Evolutionary conservation across 2,797 vertebrate genomes (phyloP).

Genomic region (Bucorvus abyssinicus): DNA sequence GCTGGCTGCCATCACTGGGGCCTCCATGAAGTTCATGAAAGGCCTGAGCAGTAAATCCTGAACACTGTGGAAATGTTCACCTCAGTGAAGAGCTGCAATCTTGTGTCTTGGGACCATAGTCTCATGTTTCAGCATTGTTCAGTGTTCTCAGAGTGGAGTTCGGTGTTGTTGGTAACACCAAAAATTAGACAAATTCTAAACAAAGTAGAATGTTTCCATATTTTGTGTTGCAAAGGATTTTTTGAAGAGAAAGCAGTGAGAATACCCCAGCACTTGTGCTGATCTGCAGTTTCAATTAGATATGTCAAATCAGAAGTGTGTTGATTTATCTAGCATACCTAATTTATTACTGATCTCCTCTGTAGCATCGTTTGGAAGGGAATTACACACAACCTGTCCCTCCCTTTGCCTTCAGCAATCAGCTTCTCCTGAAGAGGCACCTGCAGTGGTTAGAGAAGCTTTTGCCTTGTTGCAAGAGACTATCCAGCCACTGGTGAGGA

Average conservation of each 20-base stretch:
- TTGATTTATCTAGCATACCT: not conserved
- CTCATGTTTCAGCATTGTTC: not conserved
- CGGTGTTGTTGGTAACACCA: not conserved
- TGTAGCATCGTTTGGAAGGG: not conserved
- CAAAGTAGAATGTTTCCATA: not conserved
- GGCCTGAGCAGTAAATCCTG: not conserved
- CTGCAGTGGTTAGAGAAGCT: not conserved
- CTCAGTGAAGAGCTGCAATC: not conserved
- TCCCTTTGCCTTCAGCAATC: not conserved
- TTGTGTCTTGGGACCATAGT: not conserved
- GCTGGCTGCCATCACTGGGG: not conserved
- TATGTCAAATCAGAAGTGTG: not conserved
- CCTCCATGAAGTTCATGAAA: not conserved
- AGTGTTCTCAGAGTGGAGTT: not conserved
- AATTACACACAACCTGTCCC: not conserved
- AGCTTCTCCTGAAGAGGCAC: not conserved
- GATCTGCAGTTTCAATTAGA: not conserved
- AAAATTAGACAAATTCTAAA: not conserved
- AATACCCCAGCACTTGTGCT: not conserved
- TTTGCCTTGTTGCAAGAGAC: fast-evolving
- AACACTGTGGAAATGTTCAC: not conserved
- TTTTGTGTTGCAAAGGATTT: not conserved
- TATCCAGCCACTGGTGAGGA: not conserved
- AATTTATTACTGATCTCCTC: not conserved
- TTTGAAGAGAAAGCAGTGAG: not conserved